Evolutionary conservation across 2,888 invertebrate species (phyloP), one percentile per base, ranked within the genome.

Genomic region (Hypomecis punctinalis): DNA sequence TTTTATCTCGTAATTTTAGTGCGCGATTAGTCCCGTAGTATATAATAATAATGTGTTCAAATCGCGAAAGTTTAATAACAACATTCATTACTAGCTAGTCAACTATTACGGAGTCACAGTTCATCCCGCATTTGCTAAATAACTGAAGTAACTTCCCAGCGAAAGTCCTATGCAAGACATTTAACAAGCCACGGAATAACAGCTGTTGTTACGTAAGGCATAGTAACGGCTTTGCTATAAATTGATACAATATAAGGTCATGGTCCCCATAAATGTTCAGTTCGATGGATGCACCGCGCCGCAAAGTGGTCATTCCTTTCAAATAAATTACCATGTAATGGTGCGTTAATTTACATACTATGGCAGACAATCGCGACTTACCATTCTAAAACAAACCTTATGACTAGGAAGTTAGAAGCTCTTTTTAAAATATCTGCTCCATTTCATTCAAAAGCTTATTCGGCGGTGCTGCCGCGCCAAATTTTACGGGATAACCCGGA

Each of bases 321-420:
- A 93, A 91, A 93, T 93, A 93, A 93, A 93, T 93, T 92, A 92
- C 92, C 89, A 88, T 90, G 91, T 93, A 93, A 93, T 92, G 87
- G 91, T 83, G 83, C 84, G 84, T 86, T 91, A 88, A 93, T 93
- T 93, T 93, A 91, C 93, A 93, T 93, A 93, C 90, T 88, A 82
- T 82, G 84, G 80, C 78, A 71, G 81, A 77, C 79, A 71, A 76
- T 74, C 75, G 72, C 67, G 72, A 76, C 62, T 72, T 69, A 61
- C 64, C 76, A 81, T 63, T 63, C 79, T 43, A 86, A 86, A 83
- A 69, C 70, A 76, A 79, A 83, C 87, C 82, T 75, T 88, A 79
- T 77, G 45, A 60, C 54, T 37, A 63, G 13, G 5, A 6, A 0
- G 1, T 58, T 77, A 85, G 79, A 78, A 74, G 66, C 51, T 67